Conservation (phyloP, 2,888 invertebrate genomes). For the Tinea pellionella region DNA sequence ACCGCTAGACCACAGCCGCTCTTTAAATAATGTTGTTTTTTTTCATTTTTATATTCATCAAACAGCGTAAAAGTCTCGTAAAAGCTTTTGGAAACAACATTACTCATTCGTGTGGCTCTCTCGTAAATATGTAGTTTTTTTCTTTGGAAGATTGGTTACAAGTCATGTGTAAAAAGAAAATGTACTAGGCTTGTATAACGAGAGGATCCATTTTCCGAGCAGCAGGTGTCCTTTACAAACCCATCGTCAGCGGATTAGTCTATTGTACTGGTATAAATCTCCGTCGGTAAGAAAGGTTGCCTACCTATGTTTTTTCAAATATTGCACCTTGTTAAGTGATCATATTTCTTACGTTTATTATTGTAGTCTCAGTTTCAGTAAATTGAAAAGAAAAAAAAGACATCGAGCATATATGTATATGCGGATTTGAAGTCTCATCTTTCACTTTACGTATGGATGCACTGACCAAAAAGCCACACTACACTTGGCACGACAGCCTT, state of each 20-base stretch:
- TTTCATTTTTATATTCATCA: neutral
- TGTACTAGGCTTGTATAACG: conserved; percentile 1
- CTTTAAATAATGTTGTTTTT: no score
- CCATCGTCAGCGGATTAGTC: conserved; percentile 56
- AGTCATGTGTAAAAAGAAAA: neutral
- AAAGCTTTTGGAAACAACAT: conserved; percentile 1
- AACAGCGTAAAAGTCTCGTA: conserved; percentile 2
- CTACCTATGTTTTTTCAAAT: conserved; percentile 35
- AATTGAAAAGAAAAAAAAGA: no score
- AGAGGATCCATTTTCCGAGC: conserved; percentile 45
- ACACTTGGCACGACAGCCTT: no score
- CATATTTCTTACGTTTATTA: neutral
- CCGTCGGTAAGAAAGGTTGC: conserved; percentile 30
- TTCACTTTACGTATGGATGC: no score
- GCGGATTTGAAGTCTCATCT: no score
- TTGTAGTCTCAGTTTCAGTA: no score
- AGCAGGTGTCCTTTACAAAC: conserved; percentile 56
- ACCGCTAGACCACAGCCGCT: no score
- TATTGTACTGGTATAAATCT: conserved; percentile 55
- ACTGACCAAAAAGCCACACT: no score
- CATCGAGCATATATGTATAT: no score
- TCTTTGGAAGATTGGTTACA: neutral
- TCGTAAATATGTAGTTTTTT: conserved; percentile 10
- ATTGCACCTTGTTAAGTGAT: conserved; percentile 16
- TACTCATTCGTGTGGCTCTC: neutral